Evolutionary conservation across 2,888 invertebrate species (phyloP).

Genomic region (Theodoxus fluviatilis): DNA sequence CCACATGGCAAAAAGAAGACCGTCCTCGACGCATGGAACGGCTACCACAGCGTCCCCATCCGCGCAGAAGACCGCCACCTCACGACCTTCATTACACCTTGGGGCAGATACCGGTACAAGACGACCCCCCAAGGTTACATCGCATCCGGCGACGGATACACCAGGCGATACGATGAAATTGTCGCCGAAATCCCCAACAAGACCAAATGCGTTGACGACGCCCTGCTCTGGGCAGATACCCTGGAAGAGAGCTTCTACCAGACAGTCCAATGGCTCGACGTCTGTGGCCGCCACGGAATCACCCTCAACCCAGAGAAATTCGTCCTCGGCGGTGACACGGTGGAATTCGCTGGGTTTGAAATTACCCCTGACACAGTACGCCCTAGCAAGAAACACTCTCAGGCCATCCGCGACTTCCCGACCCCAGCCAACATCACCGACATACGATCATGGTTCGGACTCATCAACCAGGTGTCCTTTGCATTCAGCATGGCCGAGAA

Average conservation of each 20-base stretch:
- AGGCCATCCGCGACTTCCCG: conserved; percentile 37
- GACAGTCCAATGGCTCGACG: conserved; percentile 36
- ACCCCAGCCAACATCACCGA: conserved; percentile 39
- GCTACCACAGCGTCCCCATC: conserved; percentile 34
- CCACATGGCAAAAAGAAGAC: conserved; percentile 17
- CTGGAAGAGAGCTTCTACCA: conserved; percentile 21
- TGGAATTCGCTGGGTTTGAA: conserved; percentile 42
- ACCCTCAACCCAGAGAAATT: conserved; percentile 46
- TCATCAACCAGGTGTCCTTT: conserved; percentile 43
- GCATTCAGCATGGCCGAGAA: conserved; percentile 40
- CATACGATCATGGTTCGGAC: conserved; percentile 41
- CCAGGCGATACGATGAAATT: conserved; percentile 40
- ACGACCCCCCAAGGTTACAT: conserved; percentile 26
- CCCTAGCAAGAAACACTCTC: conserved; percentile 34
- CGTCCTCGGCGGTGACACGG: conserved; percentile 33
- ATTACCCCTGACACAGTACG: conserved; percentile 33
- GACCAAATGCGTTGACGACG: conserved; percentile 43
- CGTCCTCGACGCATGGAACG: conserved; percentile 33
- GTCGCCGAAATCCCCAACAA: conserved; percentile 41
- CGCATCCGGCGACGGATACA: conserved; percentile 36
- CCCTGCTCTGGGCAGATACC: conserved; percentile 27
- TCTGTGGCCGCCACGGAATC: conserved; percentile 39
- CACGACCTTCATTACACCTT: conserved; percentile 37
- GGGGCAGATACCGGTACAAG: conserved; percentile 37
- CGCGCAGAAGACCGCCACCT: conserved; percentile 34